Conservation (phyloP, 2,797 vertebrate species). For the Poeciliopsis turneri region DNA sequence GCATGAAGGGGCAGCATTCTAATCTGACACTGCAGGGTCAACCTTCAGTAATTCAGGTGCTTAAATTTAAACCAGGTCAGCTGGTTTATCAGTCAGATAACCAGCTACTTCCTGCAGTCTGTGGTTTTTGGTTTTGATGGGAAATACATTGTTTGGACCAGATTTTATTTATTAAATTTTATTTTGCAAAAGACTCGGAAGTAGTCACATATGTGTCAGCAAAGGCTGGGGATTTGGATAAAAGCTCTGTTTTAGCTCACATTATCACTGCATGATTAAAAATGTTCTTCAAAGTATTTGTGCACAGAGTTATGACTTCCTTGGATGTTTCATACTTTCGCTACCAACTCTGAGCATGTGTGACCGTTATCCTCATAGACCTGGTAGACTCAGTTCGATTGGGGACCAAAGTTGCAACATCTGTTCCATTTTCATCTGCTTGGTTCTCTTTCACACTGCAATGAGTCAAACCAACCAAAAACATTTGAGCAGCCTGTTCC, state of each 20-base stretch:
- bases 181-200: background rate
- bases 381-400: background rate
- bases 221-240: background rate
- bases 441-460: too few species aligned
- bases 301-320: background rate
- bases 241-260: background rate
- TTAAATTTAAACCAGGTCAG: background rate
- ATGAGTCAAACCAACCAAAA: too few species aligned
- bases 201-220: background rate
- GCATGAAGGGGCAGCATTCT: background rate
- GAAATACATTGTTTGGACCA: background rate
- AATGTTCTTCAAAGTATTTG: slow-evolving; percentile 1
- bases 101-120: background rate
- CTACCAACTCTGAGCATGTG: background rate
- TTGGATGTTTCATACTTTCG: background rate
- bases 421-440: too few species aligned
- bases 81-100: background rate
- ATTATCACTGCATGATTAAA: background rate
- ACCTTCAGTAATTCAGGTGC: background rate
- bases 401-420: too few species aligned
- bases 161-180: background rate
- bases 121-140: background rate
- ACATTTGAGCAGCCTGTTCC: too few species aligned
- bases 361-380: background rate
- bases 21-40: background rate